A percentile compares a stretch with the other conserved stretches of the same genome.
Evolutionary conservation across 2,797 vertebrate species (phyloP).

Genomic region (Pitangus sulphuratus): DNA sequence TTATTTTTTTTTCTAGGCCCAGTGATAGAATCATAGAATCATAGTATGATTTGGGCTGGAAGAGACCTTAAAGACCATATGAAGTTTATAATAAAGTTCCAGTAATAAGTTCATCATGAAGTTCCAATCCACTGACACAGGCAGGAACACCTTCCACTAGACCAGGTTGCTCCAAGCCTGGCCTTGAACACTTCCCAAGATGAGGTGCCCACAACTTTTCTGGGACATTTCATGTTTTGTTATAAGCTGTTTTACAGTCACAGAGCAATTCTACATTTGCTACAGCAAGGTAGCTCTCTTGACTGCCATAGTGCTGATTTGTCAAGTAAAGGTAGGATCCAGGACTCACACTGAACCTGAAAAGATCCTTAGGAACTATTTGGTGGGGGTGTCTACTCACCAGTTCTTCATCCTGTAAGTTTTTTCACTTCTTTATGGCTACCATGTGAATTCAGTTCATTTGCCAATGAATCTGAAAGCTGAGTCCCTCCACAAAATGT

Average conservation of each 20-base stretch:
- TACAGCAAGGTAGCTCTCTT: background rate
- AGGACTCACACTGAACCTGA: background rate
- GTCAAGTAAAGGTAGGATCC: background rate
- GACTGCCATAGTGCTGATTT: background rate
- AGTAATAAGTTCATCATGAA: background rate
- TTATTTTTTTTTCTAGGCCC: background rate
- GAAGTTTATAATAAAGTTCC: background rate
- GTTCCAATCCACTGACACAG: background rate
- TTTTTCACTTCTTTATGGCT: background rate
- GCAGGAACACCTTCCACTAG: rapidly evolving
- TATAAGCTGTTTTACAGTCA: background rate
- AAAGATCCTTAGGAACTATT: background rate
- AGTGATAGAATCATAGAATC: background rate
- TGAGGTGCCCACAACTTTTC: background rate
- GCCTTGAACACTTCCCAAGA: background rate
- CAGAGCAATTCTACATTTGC: background rate
- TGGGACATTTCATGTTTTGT: background rate
- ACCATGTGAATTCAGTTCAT: rapidly evolving
- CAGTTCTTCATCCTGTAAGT: background rate
- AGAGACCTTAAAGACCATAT: background rate
- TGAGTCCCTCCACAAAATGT: background rate
- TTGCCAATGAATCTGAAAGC: background rate
- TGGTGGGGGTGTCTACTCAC: background rate
- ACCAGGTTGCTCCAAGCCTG: rapidly evolving
- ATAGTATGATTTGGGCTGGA: background rate